Conservation (phyloP, 1,140 invertebrate genomes). For the Lepidurus apus region DNA sequence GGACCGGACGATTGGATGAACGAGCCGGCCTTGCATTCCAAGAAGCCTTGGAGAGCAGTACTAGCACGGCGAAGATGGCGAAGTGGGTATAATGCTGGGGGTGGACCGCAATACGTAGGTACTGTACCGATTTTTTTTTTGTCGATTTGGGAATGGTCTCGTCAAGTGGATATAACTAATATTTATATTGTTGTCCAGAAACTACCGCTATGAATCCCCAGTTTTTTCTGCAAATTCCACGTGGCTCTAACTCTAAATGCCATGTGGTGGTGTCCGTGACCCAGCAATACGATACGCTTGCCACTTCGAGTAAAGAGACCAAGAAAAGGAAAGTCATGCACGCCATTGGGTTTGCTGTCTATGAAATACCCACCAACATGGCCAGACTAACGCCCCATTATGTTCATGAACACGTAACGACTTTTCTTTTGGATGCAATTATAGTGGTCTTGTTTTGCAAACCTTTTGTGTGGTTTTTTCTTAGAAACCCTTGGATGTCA, state of each 20-base stretch:
- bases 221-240: conserved; percentile 63
- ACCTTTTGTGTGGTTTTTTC: conserved; percentile 36
- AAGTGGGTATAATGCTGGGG: conserved; percentile 63
- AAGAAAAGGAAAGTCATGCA: conserved; percentile 43
- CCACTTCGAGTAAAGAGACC: conserved; percentile 39
- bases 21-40: conserved; percentile 58
- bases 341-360: conserved; percentile 63
- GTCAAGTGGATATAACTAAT: background rate
- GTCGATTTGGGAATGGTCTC: background rate
- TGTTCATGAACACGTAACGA: conserved; percentile 54
- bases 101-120: conserved; percentile 56
- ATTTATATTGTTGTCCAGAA: conserved; percentile 46
- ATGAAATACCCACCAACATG: conserved; percentile 60
- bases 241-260: conserved; percentile 54
- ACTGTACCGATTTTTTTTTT: conserved; percentile 29
- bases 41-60: conserved; percentile 65
- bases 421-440: background rate
- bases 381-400: conserved; percentile 56
- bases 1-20: conserved; percentile 69
- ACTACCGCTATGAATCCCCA: conserved; percentile 65
- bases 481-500: conserved; percentile 61
- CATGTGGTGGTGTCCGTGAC: conserved; percentile 68
- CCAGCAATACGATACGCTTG: conserved; percentile 58
- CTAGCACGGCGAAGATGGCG: conserved; percentile 62
- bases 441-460: background rate